Percentiles rank a stretch among this genome's conserved stretches.
These are phyloP conservation scores for Pollenia angustigena DNA, from an alignment of 2,888 invertebrate genomes.

Conservation along the genomic window DNA sequence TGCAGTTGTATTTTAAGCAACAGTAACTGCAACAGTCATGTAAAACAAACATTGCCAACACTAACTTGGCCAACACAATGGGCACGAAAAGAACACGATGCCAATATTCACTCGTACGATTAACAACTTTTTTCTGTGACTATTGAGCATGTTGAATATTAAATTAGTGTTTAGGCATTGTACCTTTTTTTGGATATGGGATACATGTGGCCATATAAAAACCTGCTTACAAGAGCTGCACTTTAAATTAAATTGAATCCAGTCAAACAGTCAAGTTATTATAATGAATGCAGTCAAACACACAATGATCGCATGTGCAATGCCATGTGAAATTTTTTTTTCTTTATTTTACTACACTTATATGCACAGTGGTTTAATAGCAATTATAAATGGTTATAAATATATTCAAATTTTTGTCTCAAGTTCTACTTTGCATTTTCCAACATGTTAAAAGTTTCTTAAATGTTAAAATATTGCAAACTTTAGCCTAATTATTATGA, in stretches of 20 bases:
- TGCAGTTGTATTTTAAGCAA: background rate
- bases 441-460: too few relatives aligned
- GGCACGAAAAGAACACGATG: conserved; percentile 37
- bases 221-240: conserved; percentile 1
- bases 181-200: conserved; percentile 11
- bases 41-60: conserved; percentile 45
- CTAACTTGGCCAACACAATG: conserved; percentile 35
- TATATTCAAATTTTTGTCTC: too few relatives aligned
- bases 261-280: conserved; percentile 72
- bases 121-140: conserved; percentile 21
- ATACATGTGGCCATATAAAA: conserved; percentile 24
- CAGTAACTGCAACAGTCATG: conserved; percentile 4
- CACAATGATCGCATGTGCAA: conserved; percentile 68
- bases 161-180: conserved; percentile 57
- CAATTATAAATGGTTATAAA: too few relatives aligned
- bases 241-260: conserved; percentile 27
- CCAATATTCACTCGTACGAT: conserved; percentile 17
- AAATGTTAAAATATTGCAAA: too few relatives aligned
- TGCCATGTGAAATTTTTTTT: conserved; percentile 41
- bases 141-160: conserved; percentile 63
- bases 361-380: background rate
- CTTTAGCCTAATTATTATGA: too few relatives aligned
- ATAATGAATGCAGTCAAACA: conserved; percentile 67
- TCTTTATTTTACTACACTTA: background rate
- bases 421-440: too few relatives aligned